Evolutionary conservation across 2,113 vertebrate genomes (phyloP), one percentile per base, ranked within the genome.

Genomic region (Eptesicus fuscus): DNA sequence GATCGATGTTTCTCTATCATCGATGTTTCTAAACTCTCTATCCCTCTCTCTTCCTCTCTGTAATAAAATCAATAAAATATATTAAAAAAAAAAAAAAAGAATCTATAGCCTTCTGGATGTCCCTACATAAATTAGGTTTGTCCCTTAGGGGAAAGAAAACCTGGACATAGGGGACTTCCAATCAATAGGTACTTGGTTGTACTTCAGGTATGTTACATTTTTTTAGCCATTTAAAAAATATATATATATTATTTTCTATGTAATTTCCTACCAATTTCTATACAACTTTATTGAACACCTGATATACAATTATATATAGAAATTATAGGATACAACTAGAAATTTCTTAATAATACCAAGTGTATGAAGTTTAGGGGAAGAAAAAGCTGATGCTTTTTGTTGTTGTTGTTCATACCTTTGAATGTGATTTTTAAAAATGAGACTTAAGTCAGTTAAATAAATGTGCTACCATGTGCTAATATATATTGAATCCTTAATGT

Each of bases 401-500:
- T 49, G 30, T 8, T 65, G 12, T 65, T 65, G 65, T 49, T 56
- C 32, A 44, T 23, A 82, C 4, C 6, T 7, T 78, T 83, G 76
- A 97, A 94, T 79, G 37, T 37, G n/a, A 78, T 65, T 86, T 78
- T 85, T 37, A 51, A 9, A 80, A n/a, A 10, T 61, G 4, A 42
- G 0, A 2, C 4, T 9, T 88, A 71, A 95, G 8, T 73, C 22
- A 90, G 51, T 95, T 82, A 51, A 96, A 95, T 1, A 11, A 87
- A 90, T 2, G 56, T 95, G n/a, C 13, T 7, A 11, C 67, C 78
- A 93, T 96, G 63, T 92, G 37, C n/a, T 90, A 74, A 53, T 40
- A 63, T 88, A 22, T 85, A 69, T 91, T 94, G 32, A 63, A 35
- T 80, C 37, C 7, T 97, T 96, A 92, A 32, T 14, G 76, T n/a